A percentile compares a stretch with the other conserved stretches of the same genome.
Conservation (phyloP, 2,797 vertebrate species). For the Hydrolagus colliei region DNA sequence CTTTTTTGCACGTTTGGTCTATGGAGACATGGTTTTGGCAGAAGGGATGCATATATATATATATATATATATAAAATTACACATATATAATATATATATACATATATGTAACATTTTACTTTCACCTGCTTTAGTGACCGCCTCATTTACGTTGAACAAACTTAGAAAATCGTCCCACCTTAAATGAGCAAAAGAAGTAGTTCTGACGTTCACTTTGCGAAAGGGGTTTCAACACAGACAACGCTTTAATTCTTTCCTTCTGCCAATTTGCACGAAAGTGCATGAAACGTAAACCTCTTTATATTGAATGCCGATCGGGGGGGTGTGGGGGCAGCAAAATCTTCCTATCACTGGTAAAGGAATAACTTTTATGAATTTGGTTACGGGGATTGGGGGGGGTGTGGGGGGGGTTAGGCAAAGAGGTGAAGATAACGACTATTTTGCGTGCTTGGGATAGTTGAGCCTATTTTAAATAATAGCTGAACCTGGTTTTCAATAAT, state of each 20-base stretch:
- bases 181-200: slow-evolving; percentile 48
- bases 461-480: slow-evolving; percentile 53
- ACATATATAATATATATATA: slow-evolving; percentile 34
- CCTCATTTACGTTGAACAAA: slow-evolving; percentile 33
- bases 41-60: slow-evolving; percentile 41
- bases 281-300: slow-evolving; percentile 34
- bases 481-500: slow-evolving; percentile 39
- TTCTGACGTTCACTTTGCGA: slow-evolving; percentile 43
- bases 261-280: not conserved
- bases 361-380: slow-evolving; percentile 29
- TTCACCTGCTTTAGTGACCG: slow-evolving; percentile 35
- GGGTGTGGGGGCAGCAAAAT: slow-evolving; percentile 46
- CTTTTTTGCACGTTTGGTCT: slow-evolving; percentile 78
- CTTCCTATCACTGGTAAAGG: slow-evolving; percentile 11
- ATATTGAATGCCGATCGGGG: slow-evolving; percentile 39
- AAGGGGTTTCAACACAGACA: slow-evolving; percentile 45
- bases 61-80: slow-evolving; percentile 32
- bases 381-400: not conserved
- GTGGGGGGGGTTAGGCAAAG: not conserved
- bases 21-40: slow-evolving; percentile 78
- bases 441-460: slow-evolving; percentile 49
- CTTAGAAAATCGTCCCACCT: slow-evolving; percentile 40
- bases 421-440: slow-evolving; percentile 19
- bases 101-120: slow-evolving; percentile 28
- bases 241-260: slow-evolving; percentile 46